Evolutionary conservation across 2,113 vertebrate species (phyloP), one percentile per base, ranked within the genome.

Genomic region (Uropsilus gracilis): DNA sequence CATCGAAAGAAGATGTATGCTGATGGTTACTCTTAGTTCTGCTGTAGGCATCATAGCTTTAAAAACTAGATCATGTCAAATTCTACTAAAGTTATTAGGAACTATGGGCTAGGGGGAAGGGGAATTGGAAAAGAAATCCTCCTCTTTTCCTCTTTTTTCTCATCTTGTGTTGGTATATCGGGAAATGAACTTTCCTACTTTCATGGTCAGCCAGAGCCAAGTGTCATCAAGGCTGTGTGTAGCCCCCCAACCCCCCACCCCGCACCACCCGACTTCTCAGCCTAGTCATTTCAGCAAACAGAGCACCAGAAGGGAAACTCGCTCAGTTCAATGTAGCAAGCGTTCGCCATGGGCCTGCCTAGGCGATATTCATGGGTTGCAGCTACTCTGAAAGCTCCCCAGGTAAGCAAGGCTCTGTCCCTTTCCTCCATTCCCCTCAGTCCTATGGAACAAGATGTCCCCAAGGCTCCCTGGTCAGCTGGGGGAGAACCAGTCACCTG

Each of bases 1-100:
- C 12, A 76, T 64, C 76, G 10, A 85, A 94, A 50, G 57, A 64
- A 48, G 34, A 12, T 22, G 26, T 18, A 18, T 57, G 82, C 5
- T 44, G 18, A 73, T 63, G 6, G 24, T 17, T 37, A 28, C 30
- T 75, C 57, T 83, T 26, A 42, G 55, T 78, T 13, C 39, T 75
- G 28, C 20, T 28, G 3, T 6, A 42, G 46, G 30, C 17, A 4
- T 28, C 24, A 71, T 86, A 6, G 28, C 30, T 75, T 53, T 68
- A 59, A 46, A 88, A 61, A 48, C 37, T 39, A 46, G 24, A 48
- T 53, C n/a, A 73, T 72, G 69, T 83, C 77, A 91, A 91, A 77
- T 48, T 30, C 34, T 42, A 32, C 24, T 53, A 44, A 59, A 64
- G 24, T 90, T 81, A 59, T 37, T 61, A 84, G 53, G 17, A 28